phyloP scores from a whole-genome alignment of 2,113 vertebrate genomes.

The Malurus melanocephalus region DNA sequence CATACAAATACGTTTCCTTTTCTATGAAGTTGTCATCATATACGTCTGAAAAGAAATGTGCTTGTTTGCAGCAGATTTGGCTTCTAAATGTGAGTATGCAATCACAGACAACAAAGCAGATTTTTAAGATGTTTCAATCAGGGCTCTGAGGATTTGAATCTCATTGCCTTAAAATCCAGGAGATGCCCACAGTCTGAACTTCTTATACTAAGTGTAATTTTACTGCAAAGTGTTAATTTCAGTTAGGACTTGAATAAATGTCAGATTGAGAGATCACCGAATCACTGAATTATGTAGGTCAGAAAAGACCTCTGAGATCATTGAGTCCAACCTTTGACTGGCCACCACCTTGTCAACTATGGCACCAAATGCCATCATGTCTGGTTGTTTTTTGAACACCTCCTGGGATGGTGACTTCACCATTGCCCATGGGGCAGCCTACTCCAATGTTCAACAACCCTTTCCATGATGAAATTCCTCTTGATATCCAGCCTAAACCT shows the following conservation, averaged over 20 bases:
- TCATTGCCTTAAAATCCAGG: background rate
- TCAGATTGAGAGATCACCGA: background rate
- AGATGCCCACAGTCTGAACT: background rate
- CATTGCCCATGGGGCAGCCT: rapidly evolving
- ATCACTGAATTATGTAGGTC: background rate
- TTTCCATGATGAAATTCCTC: background rate
- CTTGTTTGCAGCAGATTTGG: background rate
- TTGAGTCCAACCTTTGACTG: background rate
- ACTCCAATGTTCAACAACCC: background rate
- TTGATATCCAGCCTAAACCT: background rate
- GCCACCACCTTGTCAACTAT: too few relatives aligned
- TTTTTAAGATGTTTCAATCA: background rate
- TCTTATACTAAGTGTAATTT: background rate
- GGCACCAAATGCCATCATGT: background rate
- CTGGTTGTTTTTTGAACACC: background rate
- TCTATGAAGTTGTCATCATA: background rate
- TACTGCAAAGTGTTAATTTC: background rate
- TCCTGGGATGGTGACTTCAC: background rate
- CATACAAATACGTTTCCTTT: background rate
- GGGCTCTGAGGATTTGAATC: background rate
- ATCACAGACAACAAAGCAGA: background rate
- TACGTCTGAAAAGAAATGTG: background rate
- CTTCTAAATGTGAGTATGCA: background rate
- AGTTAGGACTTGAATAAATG: background rate
- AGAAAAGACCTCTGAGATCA: background rate